phyloP scores from a whole-genome alignment of 2,888 invertebrate genomes.

The Sicus ferrugineus region DNA sequence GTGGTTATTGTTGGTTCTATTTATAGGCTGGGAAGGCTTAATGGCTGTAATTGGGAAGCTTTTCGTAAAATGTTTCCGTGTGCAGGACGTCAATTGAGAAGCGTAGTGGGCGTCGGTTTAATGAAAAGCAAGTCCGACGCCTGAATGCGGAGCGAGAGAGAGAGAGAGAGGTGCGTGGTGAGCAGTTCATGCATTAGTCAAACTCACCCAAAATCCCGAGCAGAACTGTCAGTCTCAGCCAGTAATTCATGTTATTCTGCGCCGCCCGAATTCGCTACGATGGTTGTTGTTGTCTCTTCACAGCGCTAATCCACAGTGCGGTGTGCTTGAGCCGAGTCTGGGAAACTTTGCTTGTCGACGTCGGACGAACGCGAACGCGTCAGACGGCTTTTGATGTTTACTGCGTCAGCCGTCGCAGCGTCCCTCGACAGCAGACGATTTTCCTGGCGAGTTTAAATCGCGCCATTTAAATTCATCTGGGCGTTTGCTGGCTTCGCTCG shows the following conservation, averaged over 20 bases:
- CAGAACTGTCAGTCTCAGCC: slow-evolving; percentile 2
- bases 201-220: slow-evolving; percentile 25
- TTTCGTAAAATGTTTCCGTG: too few species aligned
- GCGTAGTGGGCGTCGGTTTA: too few species aligned
- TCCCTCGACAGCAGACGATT: neutral
- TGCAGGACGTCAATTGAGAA: too few species aligned
- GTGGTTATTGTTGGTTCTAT: too few species aligned
- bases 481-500: slow-evolving; percentile 4
- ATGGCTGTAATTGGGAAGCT: too few species aligned
- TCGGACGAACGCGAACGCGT: neutral
- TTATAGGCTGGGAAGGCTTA: too few species aligned
- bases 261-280: neutral
- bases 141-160: too few species aligned
- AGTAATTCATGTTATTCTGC: slow-evolving; percentile 18
- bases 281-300: slow-evolving; percentile 7
- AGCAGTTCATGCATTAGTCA: too few species aligned
- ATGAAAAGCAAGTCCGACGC: too few species aligned
- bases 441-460: neutral
- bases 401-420: neutral
- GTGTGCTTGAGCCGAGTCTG: neutral
- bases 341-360: neutral
- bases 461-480: slow-evolving; percentile 23
- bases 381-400: neutral
- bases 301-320: neutral
- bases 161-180: too few species aligned